Conservation (phyloP, 2,888 invertebrate genomes). For the Eurois occulta region DNA sequence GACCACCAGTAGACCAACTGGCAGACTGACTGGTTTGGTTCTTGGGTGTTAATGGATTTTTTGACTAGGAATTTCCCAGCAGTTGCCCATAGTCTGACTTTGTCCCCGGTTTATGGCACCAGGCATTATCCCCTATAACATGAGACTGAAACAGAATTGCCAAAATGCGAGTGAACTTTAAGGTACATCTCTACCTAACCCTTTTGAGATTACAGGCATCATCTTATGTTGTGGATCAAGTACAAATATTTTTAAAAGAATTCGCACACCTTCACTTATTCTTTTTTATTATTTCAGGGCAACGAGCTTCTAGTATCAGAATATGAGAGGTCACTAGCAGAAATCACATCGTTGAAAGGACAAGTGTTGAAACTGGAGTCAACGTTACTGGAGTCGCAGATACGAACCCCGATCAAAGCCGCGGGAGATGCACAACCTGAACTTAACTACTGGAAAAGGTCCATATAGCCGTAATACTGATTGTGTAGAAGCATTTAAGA, state of each 20-base stretch:
- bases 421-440: constrained; percentile 78
- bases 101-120: background rate
- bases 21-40: background rate
- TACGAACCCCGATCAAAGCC: constrained; percentile 76
- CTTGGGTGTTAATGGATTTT: background rate
- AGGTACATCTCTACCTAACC: background rate
- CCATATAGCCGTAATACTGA: background rate
- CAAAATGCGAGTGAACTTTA: background rate
- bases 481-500: background rate
- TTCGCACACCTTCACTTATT: background rate
- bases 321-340: constrained; percentile 89
- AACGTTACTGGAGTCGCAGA: constrained; percentile 84
- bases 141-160: background rate
- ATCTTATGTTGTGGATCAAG: background rate
- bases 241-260: background rate
- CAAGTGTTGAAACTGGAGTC: constrained; percentile 87
- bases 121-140: background rate
- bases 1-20: background rate
- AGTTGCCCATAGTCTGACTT: background rate
- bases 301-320: constrained; percentile 89
- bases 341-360: constrained; percentile 89
- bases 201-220: background rate
- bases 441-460: constrained; percentile 87
- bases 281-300: constrained; percentile 77
- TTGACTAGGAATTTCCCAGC: background rate